Conservation (phyloP, 2,113 vertebrate genomes). For the Xiphophorus couchianus region DNA sequence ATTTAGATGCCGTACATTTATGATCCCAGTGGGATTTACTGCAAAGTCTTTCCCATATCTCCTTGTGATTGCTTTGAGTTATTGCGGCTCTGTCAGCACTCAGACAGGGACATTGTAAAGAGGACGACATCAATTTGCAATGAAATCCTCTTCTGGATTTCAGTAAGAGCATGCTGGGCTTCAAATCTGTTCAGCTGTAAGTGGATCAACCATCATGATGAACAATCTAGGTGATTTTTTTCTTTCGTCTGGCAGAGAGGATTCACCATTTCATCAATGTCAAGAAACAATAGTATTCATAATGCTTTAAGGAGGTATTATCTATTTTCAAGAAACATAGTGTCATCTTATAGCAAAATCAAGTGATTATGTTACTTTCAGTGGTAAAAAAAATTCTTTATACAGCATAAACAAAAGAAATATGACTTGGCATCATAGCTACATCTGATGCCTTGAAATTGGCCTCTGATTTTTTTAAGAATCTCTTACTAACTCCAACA, state of each 20-base stretch:
- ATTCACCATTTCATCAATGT: conserved; percentile 18
- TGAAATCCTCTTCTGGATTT: conserved; percentile 65
- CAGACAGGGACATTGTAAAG: conserved; percentile 61
- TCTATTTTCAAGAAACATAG: no score
- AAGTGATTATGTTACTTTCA: not conserved
- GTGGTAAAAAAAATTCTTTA: no score
- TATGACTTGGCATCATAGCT: no score
- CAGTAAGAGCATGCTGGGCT: conserved; percentile 34
- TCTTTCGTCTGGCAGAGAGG: conserved; percentile 4
- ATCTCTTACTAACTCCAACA: no score
- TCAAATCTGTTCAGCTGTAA: conserved; percentile 51
- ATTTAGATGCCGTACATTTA: conserved; percentile 63
- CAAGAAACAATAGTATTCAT: not conserved
- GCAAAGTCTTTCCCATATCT: conserved; percentile 56
- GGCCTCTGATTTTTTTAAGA: no score
- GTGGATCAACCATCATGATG: conserved; percentile 52
- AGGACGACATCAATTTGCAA: conserved; percentile 68
- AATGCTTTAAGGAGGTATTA: not conserved
- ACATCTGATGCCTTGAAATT: no score
- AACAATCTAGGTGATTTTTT: conserved; percentile 23
- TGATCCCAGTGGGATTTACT: conserved; percentile 64
- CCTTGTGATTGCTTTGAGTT: conserved; percentile 73
- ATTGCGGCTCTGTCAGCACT: conserved; percentile 65
- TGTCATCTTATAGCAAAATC: no score
- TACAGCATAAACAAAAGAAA: no score